Percentiles rank a stretch among this genome's conserved stretches.
Evolutionary conservation across 2,888 invertebrate genomes (phyloP).

Genomic region (Polyploca ridens): DNA sequence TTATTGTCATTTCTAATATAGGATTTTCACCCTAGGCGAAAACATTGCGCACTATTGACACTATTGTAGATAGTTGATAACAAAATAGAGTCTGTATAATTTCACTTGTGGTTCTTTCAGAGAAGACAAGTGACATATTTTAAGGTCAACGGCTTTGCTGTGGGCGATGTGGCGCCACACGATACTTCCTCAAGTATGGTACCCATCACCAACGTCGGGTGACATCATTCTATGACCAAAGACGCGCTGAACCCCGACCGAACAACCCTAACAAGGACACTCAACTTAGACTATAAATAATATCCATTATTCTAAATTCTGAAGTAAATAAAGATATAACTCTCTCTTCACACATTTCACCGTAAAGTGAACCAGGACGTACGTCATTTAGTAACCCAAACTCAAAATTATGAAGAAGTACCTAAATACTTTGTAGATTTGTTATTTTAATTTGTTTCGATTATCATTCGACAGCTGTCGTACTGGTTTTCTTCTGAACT

Average conservation of each 20-base stretch:
- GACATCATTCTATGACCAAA: conserved; percentile 37
- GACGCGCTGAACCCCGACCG: conserved; percentile 14
- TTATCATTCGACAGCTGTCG: not conserved
- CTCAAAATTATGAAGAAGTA: conserved; percentile 2
- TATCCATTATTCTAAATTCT: conserved; percentile 1
- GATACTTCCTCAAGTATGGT: conserved; percentile 22
- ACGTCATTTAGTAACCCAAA: conserved; percentile 12
- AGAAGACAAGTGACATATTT: conserved; percentile 15
- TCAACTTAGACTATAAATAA: conserved; percentile 20
- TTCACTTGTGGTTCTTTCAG: not conserved
- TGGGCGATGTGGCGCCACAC: conserved; percentile 49
- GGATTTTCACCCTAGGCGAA: not conserved
- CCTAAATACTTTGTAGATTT: not conserved
- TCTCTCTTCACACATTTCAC: conserved; percentile 6
- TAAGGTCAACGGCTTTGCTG: conserved; percentile 37
- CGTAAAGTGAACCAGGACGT: conserved; percentile 12
- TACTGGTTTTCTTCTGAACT: conserved; percentile 2
- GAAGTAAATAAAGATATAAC: not conserved
- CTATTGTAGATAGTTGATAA: no score
- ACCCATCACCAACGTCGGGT: conserved; percentile 22
- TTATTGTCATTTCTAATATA: not conserved
- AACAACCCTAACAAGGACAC: conserved; percentile 26
- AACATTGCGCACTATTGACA: no score
- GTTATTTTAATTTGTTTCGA: not conserved
- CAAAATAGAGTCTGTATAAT: not conserved